A percentile compares a stretch with the other conserved stretches of the same genome.
Evolutionary conservation across 2,113 vertebrate genomes (phyloP).

Genomic region (Cygnus atratus): DNA sequence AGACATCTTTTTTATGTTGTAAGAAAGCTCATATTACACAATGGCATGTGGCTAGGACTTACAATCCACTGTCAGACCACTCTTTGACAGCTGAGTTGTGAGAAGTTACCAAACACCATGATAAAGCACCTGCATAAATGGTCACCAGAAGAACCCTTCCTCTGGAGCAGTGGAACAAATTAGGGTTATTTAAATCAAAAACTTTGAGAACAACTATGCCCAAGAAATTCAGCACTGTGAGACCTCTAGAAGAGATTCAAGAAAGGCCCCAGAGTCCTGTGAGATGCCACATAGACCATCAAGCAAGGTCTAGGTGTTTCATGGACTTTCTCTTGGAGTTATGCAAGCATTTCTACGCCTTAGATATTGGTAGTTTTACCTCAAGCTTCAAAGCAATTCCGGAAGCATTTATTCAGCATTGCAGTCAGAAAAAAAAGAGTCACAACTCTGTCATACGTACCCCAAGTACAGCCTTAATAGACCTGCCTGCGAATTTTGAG

Average conservation of each 20-base stretch:
- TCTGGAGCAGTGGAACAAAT: background rate
- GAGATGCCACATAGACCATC: rapidly evolving
- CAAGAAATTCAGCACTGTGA: background rate
- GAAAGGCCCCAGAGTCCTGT: background rate
- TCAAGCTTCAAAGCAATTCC: background rate
- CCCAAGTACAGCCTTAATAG: background rate
- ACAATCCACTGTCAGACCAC: background rate
- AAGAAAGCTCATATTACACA: background rate
- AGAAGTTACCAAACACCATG: background rate
- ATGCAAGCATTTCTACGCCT: background rate
- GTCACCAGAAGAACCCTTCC: background rate
- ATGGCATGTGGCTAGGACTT: background rate
- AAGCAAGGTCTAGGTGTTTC: background rate
- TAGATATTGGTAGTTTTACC: background rate
- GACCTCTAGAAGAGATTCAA: background rate
- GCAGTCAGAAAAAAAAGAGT: background rate
- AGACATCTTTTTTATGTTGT: background rate
- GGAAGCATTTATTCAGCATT: background rate
- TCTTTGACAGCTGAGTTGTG: background rate
- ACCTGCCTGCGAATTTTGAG: background rate
- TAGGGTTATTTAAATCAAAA: background rate
- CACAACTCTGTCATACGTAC: background rate
- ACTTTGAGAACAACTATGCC: background rate
- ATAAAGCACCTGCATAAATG: background rate
- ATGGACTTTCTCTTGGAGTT: background rate